Percentiles rank a stretch among this genome's conserved stretches.
Conservation (phyloP, 2,888 invertebrate genomes). For the Cheilosia soror region DNA sequence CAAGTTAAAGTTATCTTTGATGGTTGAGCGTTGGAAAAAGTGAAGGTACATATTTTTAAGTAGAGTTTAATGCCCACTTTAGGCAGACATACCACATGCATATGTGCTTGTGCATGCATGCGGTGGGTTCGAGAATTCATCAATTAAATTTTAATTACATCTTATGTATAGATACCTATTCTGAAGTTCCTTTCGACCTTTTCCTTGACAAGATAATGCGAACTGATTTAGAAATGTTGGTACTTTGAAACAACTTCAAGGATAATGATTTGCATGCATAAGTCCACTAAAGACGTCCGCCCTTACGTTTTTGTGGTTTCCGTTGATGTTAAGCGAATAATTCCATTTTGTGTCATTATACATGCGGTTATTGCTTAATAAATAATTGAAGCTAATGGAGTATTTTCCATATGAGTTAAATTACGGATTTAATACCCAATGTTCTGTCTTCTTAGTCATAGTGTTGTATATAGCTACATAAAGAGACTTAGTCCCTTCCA, state of each 20-base stretch:
- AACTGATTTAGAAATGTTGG: background rate
- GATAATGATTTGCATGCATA: slow-evolving; percentile 9
- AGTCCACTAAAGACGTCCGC: no score
- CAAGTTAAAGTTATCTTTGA: slow-evolving; percentile 37
- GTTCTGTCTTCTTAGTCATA: no score
- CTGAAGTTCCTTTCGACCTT: slow-evolving; percentile 2
- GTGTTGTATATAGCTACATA: no score
- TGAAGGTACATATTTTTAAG: background rate
- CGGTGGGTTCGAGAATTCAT: slow-evolving; percentile 20
- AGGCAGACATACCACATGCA: background rate
- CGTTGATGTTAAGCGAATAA: no score
- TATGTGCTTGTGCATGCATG: no score
- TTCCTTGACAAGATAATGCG: background rate
- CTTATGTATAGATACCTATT: background rate
- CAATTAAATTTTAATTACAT: slow-evolving; percentile 44
- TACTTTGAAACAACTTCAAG: background rate
- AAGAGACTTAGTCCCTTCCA: no score
- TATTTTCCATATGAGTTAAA: no score
- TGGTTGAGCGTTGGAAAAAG: background rate
- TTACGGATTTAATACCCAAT: no score
- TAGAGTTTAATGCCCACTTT: slow-evolving; percentile 15
- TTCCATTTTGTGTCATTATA: no score
- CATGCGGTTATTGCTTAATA: no score
- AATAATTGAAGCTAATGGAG: no score
- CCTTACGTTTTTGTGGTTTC: no score